phyloP scores from a whole-genome alignment of 2,113 vertebrate species.

The Rallus limicola region DNA sequence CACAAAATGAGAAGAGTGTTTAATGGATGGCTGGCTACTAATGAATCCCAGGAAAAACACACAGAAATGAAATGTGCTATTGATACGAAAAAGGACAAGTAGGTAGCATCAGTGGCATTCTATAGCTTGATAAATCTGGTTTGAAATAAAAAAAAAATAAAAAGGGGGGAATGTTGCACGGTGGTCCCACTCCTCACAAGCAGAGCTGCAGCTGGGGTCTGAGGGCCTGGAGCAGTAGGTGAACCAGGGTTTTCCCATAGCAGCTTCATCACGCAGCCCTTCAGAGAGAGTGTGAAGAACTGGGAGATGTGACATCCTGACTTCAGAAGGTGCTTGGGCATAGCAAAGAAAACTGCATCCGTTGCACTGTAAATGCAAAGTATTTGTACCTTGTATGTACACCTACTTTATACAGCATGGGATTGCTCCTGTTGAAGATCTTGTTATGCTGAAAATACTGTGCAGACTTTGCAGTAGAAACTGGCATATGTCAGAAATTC shows the following conservation, averaged over 20 bases:
- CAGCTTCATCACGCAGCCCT: neutral
- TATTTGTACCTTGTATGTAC: neutral
- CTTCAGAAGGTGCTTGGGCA: rapidly evolving
- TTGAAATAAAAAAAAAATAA: neutral
- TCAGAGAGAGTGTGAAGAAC: neutral
- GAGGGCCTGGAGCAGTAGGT: rapidly evolving
- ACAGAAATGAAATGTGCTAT: neutral
- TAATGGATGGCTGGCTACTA: neutral
- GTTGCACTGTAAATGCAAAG: neutral
- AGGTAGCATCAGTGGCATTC: neutral
- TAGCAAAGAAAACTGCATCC: neutral
- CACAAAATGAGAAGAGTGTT: neutral
- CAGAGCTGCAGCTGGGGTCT: neutral
- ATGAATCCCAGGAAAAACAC: neutral
- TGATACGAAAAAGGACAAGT: neutral
- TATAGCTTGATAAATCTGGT: neutral
- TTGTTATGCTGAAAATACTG: neutral
- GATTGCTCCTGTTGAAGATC: neutral
- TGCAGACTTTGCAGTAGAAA: neutral
- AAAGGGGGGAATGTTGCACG: rapidly evolving
- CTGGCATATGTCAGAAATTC: neutral
- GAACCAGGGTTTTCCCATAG: neutral
- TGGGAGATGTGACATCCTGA: neutral
- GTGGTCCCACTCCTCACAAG: neutral
- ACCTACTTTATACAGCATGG: neutral